A percentile compares a stretch with the other conserved stretches of the same genome.
These are phyloP conservation scores for Tenualosa thibaudeaui DNA, from an alignment of 2,797 vertebrate species.

Conservation along the genomic window DNA sequence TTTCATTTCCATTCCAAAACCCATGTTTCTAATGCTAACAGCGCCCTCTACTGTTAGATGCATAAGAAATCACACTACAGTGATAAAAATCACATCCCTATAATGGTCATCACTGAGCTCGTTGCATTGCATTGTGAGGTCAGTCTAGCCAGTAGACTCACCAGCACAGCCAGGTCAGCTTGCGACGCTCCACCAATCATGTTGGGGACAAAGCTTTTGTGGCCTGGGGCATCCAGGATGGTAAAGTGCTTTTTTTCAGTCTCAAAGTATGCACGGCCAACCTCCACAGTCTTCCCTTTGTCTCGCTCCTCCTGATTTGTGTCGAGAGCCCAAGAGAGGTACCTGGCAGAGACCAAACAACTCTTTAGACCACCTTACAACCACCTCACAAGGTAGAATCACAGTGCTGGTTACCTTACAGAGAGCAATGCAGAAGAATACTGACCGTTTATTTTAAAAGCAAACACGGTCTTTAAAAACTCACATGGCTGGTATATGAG, in stretches of 20 bases:
- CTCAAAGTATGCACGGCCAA: slow-evolving; percentile 96
- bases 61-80: not conserved
- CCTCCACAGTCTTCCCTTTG: slow-evolving; percentile 98
- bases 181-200: slow-evolving; percentile 98
- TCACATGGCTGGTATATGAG: too few relatives aligned
- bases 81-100: not conserved
- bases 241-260: slow-evolving; percentile 98
- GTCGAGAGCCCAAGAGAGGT: slow-evolving; percentile 96
- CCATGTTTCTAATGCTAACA: not conserved
- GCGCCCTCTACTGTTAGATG: slow-evolving; percentile 30
- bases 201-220: slow-evolving; percentile 98
- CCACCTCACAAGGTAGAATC: not conserved
- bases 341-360: slow-evolving; percentile 73
- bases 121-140: not conserved
- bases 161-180: slow-evolving; percentile 95
- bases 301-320: slow-evolving; percentile 98
- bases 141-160: slow-evolving; percentile 67
- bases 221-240: slow-evolving; percentile 95
- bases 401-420: not conserved
- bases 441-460: too few relatives aligned
- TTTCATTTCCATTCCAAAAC: not conserved
- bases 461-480: too few relatives aligned
- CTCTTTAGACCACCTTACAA: not conserved
- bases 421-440: not conserved
- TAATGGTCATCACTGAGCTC: not conserved